Base-by-base conservation (phyloP, 2,888 invertebrate genomes). In the Cerastis leucographa region DNA sequence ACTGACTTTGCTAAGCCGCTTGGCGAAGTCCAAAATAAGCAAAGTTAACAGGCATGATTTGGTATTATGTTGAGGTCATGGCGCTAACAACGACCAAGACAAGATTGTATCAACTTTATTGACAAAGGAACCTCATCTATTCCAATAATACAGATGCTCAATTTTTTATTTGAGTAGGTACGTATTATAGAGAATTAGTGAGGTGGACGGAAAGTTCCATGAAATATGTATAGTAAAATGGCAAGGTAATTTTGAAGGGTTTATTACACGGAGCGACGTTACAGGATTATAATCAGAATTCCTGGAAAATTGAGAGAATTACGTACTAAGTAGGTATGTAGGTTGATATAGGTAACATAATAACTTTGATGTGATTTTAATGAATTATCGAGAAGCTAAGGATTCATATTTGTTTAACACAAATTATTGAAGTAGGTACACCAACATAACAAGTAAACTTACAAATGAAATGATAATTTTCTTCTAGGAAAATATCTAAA, bases 1-100 rank as follows among this genome's bases (percentile, higher is more conserved):
- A 83, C 71, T 83, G 72, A 72, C 79, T 79, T 79, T 70, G 66
- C 56, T 79, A 81, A 84, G 70, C 70, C 62, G 70, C 44, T 81
- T 73, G 69, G 22, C 66, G 42, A 72, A 78, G 56, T 81, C 62
- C 51, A 78, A 56, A 80, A 80, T 81, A 65, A 61, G 62, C 69
- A 56, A 79, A 84, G 56, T 67, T 70, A 62, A 67, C 49, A 56
- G 78, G 44, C 22, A 49, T 56, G 78, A 83, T 72, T 81, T 69
- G 83, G 66, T 82, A 82, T 76, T 76, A 67, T 22, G 49, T 67
- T 80, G 77, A 51, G 77, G 77, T 80, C 19, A 42, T 62, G 29
- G 51, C 61, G 6, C 22, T 42, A 40, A 64, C 83, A 56, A 22
- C 59, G 49, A 29, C 42, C 46, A 54, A 59, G 40, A 54, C 71